Base-by-base conservation (phyloP, 2,888 invertebrate genomes). In the Aleiodes leptofemur region DNA sequence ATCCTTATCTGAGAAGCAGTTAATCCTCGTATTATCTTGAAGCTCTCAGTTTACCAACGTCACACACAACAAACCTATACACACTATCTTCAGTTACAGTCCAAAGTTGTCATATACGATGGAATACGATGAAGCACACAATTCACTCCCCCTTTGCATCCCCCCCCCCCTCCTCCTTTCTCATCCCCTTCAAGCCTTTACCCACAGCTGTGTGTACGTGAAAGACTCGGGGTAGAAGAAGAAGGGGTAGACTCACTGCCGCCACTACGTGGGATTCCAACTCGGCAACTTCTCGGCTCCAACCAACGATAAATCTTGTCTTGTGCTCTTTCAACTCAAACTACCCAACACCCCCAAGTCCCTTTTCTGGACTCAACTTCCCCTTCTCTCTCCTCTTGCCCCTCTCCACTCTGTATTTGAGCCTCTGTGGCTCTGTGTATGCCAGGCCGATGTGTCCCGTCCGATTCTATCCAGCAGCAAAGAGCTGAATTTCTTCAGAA, bases 251-350 rank as follows among this genome's bases (percentile, higher is more conserved):
- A 61, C 74, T 61, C 71, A 69, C 38, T 55, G 64, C 61, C 64
- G 64, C 64, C 72, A 48, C 50, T 50, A 34, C 72, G 48, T 48
- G 38, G 38, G 3, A 16, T 38, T 48, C 57, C 78, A 75, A 78
- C 77, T 71, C 81, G 80, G 82, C 81, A 84, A 85, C 84, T 87
- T 85, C 84, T 84, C 82, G 83, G 84, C 84, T 84, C 55, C 34
- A 31, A 14, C 43, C 64, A 48, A 48, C 73, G 51, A 73, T 73
- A 73, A 73, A 73, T 73, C 73, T 73, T 73, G 73, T 73, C 71
- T 66, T 71, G 50, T 69, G 71, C 64, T 74, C 57, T 53, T 38
- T 64, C 81, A 79, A 78, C 81, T 81, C 86, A 80, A 85, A 84
- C 78, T 55, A 76, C 76, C 77, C 79, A 78, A 69, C 78, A 77